Evolutionary conservation across 2,113 vertebrate genomes (phyloP).

Genomic region (Stegastes partitus): DNA sequence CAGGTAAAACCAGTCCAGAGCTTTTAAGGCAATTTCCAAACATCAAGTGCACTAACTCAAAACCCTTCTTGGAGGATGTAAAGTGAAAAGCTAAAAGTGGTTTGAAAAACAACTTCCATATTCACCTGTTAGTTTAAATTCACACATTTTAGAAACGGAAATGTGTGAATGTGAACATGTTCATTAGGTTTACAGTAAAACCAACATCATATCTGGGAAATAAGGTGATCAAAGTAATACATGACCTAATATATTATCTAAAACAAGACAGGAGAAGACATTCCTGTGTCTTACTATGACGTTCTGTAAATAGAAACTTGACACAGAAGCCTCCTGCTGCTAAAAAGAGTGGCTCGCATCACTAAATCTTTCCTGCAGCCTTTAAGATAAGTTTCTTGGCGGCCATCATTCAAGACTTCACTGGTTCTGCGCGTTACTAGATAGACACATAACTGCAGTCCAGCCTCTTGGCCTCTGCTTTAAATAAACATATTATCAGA

Average conservation of each 20-base stretch:
- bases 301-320: constrained; percentile 34
- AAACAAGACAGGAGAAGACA: neutral
- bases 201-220: no score
- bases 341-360: constrained; percentile 24
- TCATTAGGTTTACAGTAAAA: no score
- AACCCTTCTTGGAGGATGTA: no score
- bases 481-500: constrained; percentile 77
- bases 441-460: constrained; percentile 3
- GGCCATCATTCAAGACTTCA: constrained; percentile 26
- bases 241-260: neutral
- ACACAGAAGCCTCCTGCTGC: constrained; percentile 1
- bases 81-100: no score
- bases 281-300: neutral
- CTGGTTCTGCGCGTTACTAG: neutral
- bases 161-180: no score
- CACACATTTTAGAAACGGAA: no score
- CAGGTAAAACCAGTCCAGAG: no score
- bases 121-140: no score
- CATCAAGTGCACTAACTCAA: no score
- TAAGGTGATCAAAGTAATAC: neutral
- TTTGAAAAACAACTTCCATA: no score
- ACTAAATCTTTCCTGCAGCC: constrained; percentile 40
- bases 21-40: no score
- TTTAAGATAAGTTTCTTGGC: constrained; percentile 25
- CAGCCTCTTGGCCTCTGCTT: constrained; percentile 33